Evolutionary conservation across 30 jellyfish, hydroid and myxozoan species (phyloP), one percentile per base, ranked within the genome.

Genomic region (Hydractinia symbiolongicarpus): DNA sequence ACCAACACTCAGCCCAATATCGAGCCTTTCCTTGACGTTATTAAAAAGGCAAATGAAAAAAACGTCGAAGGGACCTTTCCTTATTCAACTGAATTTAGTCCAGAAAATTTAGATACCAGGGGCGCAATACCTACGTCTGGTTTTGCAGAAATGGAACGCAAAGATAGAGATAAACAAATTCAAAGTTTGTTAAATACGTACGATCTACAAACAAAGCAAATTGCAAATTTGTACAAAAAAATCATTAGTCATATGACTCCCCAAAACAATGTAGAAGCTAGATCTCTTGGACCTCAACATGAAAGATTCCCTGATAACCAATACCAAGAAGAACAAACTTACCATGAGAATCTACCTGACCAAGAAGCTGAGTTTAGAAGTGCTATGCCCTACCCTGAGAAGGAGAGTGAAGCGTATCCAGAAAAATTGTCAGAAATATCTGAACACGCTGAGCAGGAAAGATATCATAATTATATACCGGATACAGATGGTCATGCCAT

Each of bases 111-210:
- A 51, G 19, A 44, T n/a, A 64, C 9, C 16, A 64, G 74, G 40
- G 74, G 40, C 0, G 7, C 40, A n/a, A n/a, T 64, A 13, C 74
- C 74, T n/a, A 51, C 74, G 16, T 51, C 74, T 7, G 19, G 52
- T n/a, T 51, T 51, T 6, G 7, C 9, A 7, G 52, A 64, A 64
- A 13, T 7, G 74, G 19, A 64, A 7, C 9, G 40, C 6, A 51
- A 64, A 64, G 40, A 64, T 16, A 75, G 79, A n/a, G 85, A 77
- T 60, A 56, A n/a, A 54, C 60, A 44, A 56, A 77, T 77, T 1
- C 77, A 77, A 61, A 77, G 9, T 49, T 77, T 77, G n/a, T 55
- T 77, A 55, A 77, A 77, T 64, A 77, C 54, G 6, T 77, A 77
- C 53, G 85, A 77, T 15, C 56, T 17, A 40, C 79, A 77, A 77